phyloP scores from a whole-genome alignment of 1,140 invertebrate species.

The Trichogramma pretiosum region DNA sequence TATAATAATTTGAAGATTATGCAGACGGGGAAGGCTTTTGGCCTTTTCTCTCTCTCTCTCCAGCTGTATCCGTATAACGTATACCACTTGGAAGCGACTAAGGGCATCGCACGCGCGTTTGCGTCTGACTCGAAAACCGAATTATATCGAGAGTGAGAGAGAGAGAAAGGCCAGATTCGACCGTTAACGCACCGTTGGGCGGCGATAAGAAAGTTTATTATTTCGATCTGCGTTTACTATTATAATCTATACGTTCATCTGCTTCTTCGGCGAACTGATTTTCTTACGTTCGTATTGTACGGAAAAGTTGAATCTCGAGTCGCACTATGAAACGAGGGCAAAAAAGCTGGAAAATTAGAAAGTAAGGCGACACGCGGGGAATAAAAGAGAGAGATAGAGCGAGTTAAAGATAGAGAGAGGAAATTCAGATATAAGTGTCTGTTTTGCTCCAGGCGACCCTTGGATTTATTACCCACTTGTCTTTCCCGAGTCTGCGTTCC shows the following conservation, averaged over 20 bases:
- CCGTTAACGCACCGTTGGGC: slow-evolving; percentile 10
- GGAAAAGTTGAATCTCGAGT: no score
- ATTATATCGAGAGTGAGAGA: no score
- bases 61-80: no score
- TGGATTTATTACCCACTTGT: slow-evolving; percentile 40
- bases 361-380: no score
- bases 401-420: no score
- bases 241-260: no score
- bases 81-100: background rate
- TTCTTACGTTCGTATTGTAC: no score
- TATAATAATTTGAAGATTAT: slow-evolving; percentile 12
- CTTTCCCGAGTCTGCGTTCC: slow-evolving; percentile 24
- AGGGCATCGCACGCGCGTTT: background rate
- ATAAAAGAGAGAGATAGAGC: background rate
- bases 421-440: slow-evolving; percentile 36
- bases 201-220: no score
- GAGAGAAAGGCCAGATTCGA: slow-evolving; percentile 1
- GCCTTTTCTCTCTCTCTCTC: no score
- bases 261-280: no score
- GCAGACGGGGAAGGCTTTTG: background rate
- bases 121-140: no score
- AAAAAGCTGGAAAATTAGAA: background rate
- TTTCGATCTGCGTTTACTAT: no score
- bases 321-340: background rate
- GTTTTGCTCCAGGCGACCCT: slow-evolving; percentile 36